Base-by-base conservation (phyloP, 2,888 invertebrate species). In the Stenodera caucasica region DNA sequence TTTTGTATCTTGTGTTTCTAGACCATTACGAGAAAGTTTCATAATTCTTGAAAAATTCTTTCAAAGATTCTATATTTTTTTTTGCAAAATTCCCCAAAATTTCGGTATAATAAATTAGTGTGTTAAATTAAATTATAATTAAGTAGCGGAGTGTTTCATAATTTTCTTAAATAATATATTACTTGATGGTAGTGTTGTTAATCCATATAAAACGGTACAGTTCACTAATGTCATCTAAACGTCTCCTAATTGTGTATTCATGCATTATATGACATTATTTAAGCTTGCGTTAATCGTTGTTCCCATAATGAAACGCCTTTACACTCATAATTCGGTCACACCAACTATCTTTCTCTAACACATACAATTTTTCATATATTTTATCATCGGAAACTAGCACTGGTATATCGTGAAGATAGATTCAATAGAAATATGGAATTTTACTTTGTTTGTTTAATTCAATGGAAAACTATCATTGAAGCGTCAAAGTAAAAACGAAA, bases 251-350 rank as follows among this genome's bases (percentile, higher is more conserved):
- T 73, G 75, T 72, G 71, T 73, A 73, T 74, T 75, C 74, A 72
- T 73, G 75, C 75, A 74, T 75, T 73, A 75, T 73, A 74, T 72
- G 71, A 70, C 70, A 72, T 73, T 75, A 75, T 76, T 75, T 75
- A 72, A 75, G 73, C 74, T 64, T 64, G 71, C 70, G 72, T 74
- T 77, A 77, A 76, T 75, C 75, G 68, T 69, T 61, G 67, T 58
- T 63, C 65, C 69, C 61, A 69, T 73, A 70, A 71, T 73, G 72
- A 70, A 72, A 70, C 66, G 69, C 70, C 65, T 65, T 69, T 68
- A 67, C 59, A 59, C 56, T 55, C 50, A 60, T 54, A 55, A 58
- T 58, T 58, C 55, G 45, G 55, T 52, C 55, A 52, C 63, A 63
- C 59, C 49, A 37, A 55, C 37, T 55, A 45, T 61, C 15, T 45